Base-by-base conservation (phyloP, 1,140 invertebrate genomes). In the Bombus waltoni region DNA sequence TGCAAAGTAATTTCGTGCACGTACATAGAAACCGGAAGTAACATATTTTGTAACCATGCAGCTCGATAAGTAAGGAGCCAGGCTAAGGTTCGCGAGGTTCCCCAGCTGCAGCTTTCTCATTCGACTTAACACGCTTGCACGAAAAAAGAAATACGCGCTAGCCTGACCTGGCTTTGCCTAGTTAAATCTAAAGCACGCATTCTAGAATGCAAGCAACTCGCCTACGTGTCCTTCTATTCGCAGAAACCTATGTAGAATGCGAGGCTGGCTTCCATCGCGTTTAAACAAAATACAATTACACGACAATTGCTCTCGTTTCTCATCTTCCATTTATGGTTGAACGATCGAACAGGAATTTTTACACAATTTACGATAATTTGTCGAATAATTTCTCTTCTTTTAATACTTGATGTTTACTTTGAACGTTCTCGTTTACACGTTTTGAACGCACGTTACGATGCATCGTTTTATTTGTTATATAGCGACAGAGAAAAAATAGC, bases 121-220 rank as follows among this genome's bases (percentile, higher is more conserved):
- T 74, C n/a, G 35, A 47, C 42, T 47, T 47, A 32, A 62, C 13
- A 25, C 28, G 57, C 53, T 62, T 22, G 53, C 25, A 40, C 3
- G 35, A 40, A n/a, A 76, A 76, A 38, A 77, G 28, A 65, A 32
- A 77, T 59, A 65, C 28, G 53, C 13, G 28, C 25, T 5, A 22
- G 8, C 18, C 18, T 66, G 32, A 15, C 40, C n/a, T 22, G 9
- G 8, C 22, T 40, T 18, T 35, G 1, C 35, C 62, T 47, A 15
- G 42, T 79, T 68, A 44, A 79, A 57, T 10, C 42, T 38, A 6
- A 79, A 79, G 62, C 22, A 79, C 28, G n/a, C 65, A 70, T 71
- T 80, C 66, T 47, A 71, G 44, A 65, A 78, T 62, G 42, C 32
- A 11, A 65, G 25, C n/a, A 44, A 70, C 15, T 68, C 25, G 66